A percentile compares a stretch with the other conserved stretches of the same genome.
Conservation (phyloP, 2,797 vertebrate genomes). For the Pipistrellus nathusii region DNA sequence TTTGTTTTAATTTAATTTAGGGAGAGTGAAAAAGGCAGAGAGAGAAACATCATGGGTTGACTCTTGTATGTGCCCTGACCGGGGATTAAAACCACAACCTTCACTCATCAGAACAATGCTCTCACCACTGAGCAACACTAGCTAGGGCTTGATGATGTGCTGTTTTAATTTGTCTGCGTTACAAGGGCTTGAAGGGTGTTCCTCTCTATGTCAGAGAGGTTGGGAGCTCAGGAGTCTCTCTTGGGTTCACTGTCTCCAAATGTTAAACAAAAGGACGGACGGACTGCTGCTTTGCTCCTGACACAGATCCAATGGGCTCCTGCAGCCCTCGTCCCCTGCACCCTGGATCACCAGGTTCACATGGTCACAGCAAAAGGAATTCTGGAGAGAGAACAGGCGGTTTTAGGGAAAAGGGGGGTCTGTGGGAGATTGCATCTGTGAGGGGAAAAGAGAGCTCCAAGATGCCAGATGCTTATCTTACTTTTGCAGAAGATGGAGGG, state of each 20-base stretch:
- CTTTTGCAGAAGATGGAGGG: no score
- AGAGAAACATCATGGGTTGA: background rate
- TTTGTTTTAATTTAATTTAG: background rate
- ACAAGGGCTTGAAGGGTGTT: rapidly evolving
- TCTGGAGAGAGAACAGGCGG: no score
- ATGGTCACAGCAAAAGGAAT: no score
- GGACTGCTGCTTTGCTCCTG: no score
- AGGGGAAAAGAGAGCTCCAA: no score
- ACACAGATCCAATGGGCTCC: background rate
- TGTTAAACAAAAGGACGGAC: rapidly evolving
- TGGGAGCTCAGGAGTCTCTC: background rate
- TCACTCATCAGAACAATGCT: background rate
- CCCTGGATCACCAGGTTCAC: rapidly evolving
- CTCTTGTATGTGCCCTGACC: background rate
- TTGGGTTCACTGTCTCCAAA: rapidly evolving
- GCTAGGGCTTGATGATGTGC: no score
- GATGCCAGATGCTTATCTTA: no score
- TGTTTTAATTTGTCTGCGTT: no score
- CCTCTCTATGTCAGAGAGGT: rapidly evolving
- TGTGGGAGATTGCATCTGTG: no score
- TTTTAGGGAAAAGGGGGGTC: no score
- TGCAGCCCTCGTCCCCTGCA: rapidly evolving
- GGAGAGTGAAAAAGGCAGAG: background rate
- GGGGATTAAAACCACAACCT: background rate
- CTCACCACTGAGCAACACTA: background rate